Base-by-base conservation (phyloP, 2,888 invertebrate species). In the Bhutanitis thaidina region DNA sequence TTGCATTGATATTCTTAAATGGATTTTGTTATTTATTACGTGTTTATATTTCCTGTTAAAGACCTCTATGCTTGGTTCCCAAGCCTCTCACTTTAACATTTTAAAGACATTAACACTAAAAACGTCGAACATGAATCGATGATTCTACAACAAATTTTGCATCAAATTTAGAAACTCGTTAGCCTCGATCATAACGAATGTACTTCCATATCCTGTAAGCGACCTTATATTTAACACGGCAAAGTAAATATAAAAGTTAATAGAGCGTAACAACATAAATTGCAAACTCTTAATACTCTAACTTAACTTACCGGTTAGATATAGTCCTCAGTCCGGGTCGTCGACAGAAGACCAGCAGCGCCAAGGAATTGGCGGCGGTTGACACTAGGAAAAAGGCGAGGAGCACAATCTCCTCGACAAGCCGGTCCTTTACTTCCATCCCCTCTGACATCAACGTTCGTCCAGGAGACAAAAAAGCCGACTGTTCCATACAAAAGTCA, bases 311-410 rank as follows among this genome's bases (percentile, higher is more conserved):
- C 94, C 94, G 92, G 90, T 95, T 95, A 52, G 95, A 95, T 64
- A 95, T 93, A 59, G 94, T 95, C 68, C 95, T 90, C 43, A 95
- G 86, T 41, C 93, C 92, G 44, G 95, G 93, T 61, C 94, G 90
- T 65, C 93, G 90, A 74, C 93, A 92, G 82, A 95, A 95, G 43
- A 95, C 93, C 61, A 95, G 82, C 60, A 95, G 89, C 50, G 95
- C 93, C 61, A 94, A 90, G 43, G 91, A 91, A 74, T 95, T 95
- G 67, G 94, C 93, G 53, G 93, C 90, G 49, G 94, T 90, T 50
- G 95, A 94, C 61, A 93, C 91, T 69, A 92, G 81, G 72, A 93
- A 91, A 63, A 92, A 75, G 53, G 80, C 80, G 61, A 89, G 85
- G 80, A 89, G 88, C 55, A 87, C 70, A 55, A 88, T 80, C 81